These are phyloP conservation scores for Andrena chrysosceles DNA, from an alignment of 2,888 invertebrate species.

Conservation along the genomic window DNA sequence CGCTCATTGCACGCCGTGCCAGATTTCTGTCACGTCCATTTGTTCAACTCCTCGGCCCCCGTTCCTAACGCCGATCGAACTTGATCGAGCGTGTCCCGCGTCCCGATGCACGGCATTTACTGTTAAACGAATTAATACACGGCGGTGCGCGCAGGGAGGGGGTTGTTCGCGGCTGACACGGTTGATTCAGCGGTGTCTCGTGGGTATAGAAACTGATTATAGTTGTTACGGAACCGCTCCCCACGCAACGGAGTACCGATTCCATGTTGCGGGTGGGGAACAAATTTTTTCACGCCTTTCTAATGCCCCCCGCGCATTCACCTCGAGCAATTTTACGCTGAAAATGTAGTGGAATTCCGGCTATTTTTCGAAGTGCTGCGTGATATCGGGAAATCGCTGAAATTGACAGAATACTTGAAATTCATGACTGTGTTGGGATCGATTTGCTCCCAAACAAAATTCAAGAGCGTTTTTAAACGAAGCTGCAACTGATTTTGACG, in stretches of 20 bases:
- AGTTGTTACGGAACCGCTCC: not conserved
- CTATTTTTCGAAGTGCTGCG: too few relatives aligned
- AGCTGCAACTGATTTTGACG: too few relatives aligned
- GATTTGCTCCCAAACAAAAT: too few relatives aligned
- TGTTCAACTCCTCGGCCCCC: slow-evolving; percentile 42
- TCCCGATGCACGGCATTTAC: slow-evolving; percentile 36
- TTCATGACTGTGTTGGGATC: too few relatives aligned
- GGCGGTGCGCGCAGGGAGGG: slow-evolving; percentile 16
- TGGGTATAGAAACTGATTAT: slow-evolving; percentile 36
- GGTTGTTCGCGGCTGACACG: slow-evolving; percentile 38
- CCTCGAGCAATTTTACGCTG: too few relatives aligned
- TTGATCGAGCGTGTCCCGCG: slow-evolving; percentile 28
- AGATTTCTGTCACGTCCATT: slow-evolving; percentile 72
- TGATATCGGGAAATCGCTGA: too few relatives aligned
- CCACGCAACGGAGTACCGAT: slow-evolving; percentile 19
- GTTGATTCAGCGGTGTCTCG: slow-evolving; percentile 31
- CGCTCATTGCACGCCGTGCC: slow-evolving; percentile 68
- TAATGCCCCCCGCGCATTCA: too few relatives aligned
- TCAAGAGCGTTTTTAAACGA: too few relatives aligned
- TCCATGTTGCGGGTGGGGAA: not conserved
- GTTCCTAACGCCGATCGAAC: slow-evolving; percentile 37
- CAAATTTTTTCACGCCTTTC: too few relatives aligned
- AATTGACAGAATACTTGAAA: not conserved
- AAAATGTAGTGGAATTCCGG: too few relatives aligned
- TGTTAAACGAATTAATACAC: slow-evolving; percentile 48